A percentile compares a stretch with the other conserved stretches of the same genome.
Evolutionary conservation across 2,888 invertebrate species (phyloP).

Genomic region (Drosophila melanosoma): DNA sequence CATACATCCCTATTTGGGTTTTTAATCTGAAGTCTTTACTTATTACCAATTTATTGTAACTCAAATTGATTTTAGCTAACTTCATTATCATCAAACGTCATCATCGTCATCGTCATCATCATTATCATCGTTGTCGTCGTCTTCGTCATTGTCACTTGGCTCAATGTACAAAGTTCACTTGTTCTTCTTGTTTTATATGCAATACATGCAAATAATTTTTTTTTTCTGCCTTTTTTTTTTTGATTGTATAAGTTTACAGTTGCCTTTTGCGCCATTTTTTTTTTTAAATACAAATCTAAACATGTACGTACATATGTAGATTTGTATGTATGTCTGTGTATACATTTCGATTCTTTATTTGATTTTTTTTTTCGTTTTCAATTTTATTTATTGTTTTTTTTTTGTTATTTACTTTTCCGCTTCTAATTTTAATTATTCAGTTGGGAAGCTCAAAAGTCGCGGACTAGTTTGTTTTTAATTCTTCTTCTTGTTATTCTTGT

Average conservation of each 20-base stretch:
- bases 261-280: slow-evolving; percentile 75
- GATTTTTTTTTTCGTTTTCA: slow-evolving; percentile 42
- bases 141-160: slow-evolving; percentile 55
- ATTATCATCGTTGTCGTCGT: background rate
- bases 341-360: slow-evolving; percentile 63
- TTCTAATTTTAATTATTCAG: slow-evolving; percentile 80
- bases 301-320: slow-evolving; percentile 19
- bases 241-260: slow-evolving; percentile 77
- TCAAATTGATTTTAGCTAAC: slow-evolving; percentile 13
- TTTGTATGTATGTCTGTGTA: slow-evolving; percentile 22
- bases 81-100: slow-evolving; percentile 8
- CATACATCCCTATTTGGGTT: slow-evolving; percentile 5
- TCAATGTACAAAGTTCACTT: slow-evolving; percentile 75
- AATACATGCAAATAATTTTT: slow-evolving; percentile 46
- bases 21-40: background rate
- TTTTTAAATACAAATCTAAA: slow-evolving; percentile 48
- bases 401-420: slow-evolving; percentile 73
- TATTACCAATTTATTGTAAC: slow-evolving; percentile 9
- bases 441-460: slow-evolving; percentile 77
- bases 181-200: slow-evolving; percentile 52
- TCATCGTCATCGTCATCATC: slow-evolving; percentile 1
- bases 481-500: slow-evolving; percentile 49
- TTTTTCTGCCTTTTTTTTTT: slow-evolving; percentile 39
- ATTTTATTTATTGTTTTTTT: slow-evolving; percentile 10
- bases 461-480: slow-evolving; percentile 72